phyloP scores from a whole-genome alignment of 2,113 vertebrate genomes.

The Microcebus murinus region DNA sequence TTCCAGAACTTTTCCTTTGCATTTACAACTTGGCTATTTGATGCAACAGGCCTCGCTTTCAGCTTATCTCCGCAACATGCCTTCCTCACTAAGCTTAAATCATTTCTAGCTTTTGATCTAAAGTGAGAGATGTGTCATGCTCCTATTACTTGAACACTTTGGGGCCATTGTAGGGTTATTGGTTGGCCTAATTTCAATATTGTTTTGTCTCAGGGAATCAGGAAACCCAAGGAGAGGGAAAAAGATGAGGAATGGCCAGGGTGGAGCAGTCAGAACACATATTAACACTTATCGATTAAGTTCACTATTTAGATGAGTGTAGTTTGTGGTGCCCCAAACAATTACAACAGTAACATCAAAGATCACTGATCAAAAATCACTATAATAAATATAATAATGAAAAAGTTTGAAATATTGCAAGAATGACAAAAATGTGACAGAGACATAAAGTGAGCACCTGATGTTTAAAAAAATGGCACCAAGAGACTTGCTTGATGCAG shows the following conservation, averaged over 20 bases:
- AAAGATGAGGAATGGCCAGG: background rate
- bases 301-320: background rate
- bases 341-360: background rate
- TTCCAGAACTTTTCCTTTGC: background rate
- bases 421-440: background rate
- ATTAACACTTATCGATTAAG: background rate
- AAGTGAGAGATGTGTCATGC: background rate
- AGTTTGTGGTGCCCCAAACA: background rate
- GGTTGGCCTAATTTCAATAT: background rate
- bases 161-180: background rate
- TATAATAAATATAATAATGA: background rate
- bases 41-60: background rate
- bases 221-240: background rate
- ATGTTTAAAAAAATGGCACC: background rate
- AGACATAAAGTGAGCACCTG: background rate
- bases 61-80: background rate
- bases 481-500: background rate
- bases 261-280: background rate
- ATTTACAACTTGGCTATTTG: background rate
- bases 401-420: background rate
- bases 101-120: background rate
- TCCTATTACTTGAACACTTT: background rate
- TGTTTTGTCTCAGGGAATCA: background rate
- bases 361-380: background rate
- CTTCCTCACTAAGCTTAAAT: background rate